phyloP scores from a whole-genome alignment of 2,797 vertebrate species.

The Phalanger gymnotis region DNA sequence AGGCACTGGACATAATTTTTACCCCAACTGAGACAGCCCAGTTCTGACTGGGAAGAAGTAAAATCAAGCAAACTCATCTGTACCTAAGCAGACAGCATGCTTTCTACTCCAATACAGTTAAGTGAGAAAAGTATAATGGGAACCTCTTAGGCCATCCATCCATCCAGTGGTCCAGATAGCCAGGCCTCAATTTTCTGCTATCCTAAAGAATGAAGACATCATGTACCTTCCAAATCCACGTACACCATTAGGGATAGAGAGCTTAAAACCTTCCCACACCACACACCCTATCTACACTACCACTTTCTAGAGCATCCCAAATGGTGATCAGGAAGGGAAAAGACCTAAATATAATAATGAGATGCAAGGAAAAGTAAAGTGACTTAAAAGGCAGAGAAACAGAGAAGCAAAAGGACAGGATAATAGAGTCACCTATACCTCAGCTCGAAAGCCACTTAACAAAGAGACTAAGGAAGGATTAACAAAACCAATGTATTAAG shows the following conservation, averaged over 20 bases:
- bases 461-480: not conserved
- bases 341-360: not conserved
- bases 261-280: not conserved
- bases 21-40: not conserved
- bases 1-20: not conserved
- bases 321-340: not conserved
- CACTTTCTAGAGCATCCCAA: not conserved
- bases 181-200: conserved; percentile 7
- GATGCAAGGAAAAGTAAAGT: not conserved
- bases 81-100: conserved; percentile 4
- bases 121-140: not conserved
- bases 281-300: not conserved
- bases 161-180: not conserved
- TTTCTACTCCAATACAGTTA: conserved; percentile 2
- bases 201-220: conserved; percentile 30
- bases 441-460: not conserved
- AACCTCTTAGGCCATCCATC: not conserved
- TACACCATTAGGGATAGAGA: not conserved
- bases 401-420: not conserved
- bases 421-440: not conserved
- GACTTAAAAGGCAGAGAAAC: not conserved
- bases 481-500: not conserved
- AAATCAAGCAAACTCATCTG: conserved; percentile 7
- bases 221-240: not conserved
- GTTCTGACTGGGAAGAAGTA: not conserved